Percentiles rank a stretch among this genome's conserved stretches.
Evolutionary conservation across 2,888 invertebrate species (phyloP).

Genomic region (Eucera pruinosa): DNA sequence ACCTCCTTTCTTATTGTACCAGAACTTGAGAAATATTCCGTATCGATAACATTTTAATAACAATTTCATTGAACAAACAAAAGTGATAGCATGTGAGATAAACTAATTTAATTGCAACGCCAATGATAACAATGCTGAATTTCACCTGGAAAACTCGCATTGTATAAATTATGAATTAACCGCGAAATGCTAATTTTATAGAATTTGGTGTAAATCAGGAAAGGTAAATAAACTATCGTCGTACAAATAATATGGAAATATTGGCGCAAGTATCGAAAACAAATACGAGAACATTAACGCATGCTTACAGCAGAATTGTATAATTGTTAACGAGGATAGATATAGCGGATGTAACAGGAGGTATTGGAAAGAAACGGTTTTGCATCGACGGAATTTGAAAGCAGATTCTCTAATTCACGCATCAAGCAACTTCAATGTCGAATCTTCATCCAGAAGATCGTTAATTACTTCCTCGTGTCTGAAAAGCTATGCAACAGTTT

Average conservation of each 20-base stretch:
- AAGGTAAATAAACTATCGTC: no score
- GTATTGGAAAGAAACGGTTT: neutral
- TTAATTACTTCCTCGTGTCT: neutral
- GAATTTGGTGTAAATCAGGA: neutral
- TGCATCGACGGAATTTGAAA: neutral
- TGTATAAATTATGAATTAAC: neutral
- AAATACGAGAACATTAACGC: neutral
- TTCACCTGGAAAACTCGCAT: no score
- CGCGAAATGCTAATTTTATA: no score
- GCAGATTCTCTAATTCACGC: neutral
- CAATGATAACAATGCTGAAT: no score
- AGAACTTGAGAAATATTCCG: neutral
- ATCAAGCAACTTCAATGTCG: neutral
- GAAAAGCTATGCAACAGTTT: no score
- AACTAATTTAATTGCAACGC: no score
- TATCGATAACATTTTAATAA: neutral
- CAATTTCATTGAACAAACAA: neutral
- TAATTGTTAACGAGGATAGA: neutral
- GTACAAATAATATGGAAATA: neutral
- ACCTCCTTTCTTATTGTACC: no score
- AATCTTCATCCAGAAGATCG: neutral
- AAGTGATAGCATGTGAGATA: no score
- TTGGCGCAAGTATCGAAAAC: neutral
- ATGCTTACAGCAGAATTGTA: neutral
- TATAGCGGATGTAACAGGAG: constrained; percentile 4